Conservation (phyloP, 2,888 invertebrate genomes). For the Mythimna impura region DNA sequence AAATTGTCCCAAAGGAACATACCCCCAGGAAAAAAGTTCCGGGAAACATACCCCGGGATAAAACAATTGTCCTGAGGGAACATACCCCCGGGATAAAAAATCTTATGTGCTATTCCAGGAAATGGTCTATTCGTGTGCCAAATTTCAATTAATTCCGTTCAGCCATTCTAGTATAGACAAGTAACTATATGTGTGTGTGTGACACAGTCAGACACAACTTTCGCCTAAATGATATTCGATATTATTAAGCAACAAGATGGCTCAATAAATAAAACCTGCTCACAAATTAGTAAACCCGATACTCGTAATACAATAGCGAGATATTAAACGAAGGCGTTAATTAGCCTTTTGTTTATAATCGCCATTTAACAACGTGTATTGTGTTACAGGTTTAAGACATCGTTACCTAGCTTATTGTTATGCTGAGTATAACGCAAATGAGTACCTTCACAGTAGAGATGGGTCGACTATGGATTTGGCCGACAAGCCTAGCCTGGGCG, state of each 20-base stretch:
- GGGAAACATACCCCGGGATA: no score
- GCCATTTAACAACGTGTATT: conserved; percentile 50
- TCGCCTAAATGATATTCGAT: no score
- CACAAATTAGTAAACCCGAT: conserved; percentile 55
- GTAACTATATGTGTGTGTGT: no score
- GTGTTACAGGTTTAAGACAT: conserved; percentile 57
- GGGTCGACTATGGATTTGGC: neutral
- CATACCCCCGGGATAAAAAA: no score
- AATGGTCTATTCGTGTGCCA: no score
- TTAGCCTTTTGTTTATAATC: conserved; percentile 62
- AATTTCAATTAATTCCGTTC: no score
- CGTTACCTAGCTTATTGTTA: conserved; percentile 54
- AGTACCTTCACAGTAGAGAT: neutral
- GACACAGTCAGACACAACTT: no score
- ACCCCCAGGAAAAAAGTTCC: no score
- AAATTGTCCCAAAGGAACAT: no score
- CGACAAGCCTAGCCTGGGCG: neutral
- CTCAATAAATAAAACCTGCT: conserved; percentile 24
- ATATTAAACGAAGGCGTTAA: conserved; percentile 53
- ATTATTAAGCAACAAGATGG: conserved; percentile 8
- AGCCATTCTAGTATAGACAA: no score
- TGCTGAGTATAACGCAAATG: conserved; percentile 27
- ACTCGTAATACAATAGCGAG: conserved; percentile 49
- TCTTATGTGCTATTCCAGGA: no score
- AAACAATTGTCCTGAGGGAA: no score